Evolutionary conservation across 1,140 invertebrate species (phyloP), one percentile per base, ranked within the genome.

Genomic region (Pseudachorutes palmiensis): DNA sequence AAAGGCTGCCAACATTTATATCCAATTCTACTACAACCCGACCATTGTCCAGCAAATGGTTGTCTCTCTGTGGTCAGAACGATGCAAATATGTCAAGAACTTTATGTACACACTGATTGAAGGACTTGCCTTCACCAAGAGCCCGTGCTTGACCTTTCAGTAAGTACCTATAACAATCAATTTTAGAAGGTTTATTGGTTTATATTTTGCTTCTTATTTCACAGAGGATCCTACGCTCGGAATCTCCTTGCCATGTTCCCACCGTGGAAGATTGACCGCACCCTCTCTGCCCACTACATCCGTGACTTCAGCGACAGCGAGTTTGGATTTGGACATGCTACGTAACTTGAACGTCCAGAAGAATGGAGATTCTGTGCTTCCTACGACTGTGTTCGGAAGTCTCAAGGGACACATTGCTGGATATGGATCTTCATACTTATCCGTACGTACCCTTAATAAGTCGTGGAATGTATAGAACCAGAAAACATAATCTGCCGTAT

Each of bases 31-130:
- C 31, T 49, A 41, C 24, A 33, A 69, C 22, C 30, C 65, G 28
- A 51, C 57, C 16, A 55, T 66, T 36, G 29, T 66, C 49, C 55
- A 69, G 26, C 63, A 71, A 64, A 55, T 69, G n/a, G 69, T 67
- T 51, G 41, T 73, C 24, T 69, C 58, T 69, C 70, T 73, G 69
- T 73, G 72, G 72, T 45, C 55, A 28, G 72, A 73, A 55, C 59
- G 64, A 14, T 45, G 65, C 58, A 65, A 67, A 26, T 55, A 71
- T 24, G 66, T 73, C 59, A 73, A 71, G 62, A 71, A 73, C 67
- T 73, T 67, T 61, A 26, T 71, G 14, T 59, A 69, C 64, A 69
- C 72, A 41, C 49, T 71, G 57, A 57, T 73, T 29, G 19, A 58
- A 9, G 57, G 65, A 49, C 30, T 71, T 12, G 60, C 64, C 30